Conservation (phyloP, 2,113 vertebrate species). For the Micronycteris hirsuta region DNA sequence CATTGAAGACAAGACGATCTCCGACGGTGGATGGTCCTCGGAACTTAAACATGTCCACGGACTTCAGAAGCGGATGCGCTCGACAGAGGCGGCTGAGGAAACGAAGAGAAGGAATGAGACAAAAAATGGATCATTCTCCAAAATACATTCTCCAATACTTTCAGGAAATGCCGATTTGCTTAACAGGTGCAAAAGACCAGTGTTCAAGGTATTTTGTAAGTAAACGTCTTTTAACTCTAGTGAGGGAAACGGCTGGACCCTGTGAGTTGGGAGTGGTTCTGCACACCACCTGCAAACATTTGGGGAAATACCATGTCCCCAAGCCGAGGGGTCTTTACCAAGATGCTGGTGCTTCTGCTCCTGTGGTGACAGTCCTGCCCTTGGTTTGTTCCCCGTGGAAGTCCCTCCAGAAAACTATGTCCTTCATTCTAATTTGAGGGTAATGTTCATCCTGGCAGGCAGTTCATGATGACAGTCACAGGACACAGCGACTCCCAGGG, state of each 20-base stretch:
- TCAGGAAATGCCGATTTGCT: background rate
- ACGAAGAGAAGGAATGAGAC: background rate
- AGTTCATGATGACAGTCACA: background rate
- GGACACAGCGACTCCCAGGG: background rate
- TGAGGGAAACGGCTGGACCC: background rate
- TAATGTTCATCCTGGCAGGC: background rate
- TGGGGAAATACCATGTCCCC: background rate
- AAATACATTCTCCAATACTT: too few species aligned
- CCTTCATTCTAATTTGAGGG: background rate
- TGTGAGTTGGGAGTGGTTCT: background rate
- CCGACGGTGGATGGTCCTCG: constrained; percentile 83
- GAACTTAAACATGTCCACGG: constrained; percentile 88
- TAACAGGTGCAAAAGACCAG: background rate
- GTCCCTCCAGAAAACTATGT: background rate
- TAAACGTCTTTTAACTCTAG: background rate
- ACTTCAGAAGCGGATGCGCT: constrained; percentile 76
- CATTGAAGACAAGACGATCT: constrained; percentile 84
- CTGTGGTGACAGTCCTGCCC: background rate
- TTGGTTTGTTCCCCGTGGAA: background rate
- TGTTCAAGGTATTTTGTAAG: background rate
- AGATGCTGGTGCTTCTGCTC: background rate
- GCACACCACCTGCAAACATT: background rate
- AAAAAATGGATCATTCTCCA: background rate
- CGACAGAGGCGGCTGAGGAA: constrained; percentile 78
- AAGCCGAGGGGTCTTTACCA: background rate